Evolutionary conservation across 2,888 invertebrate species (phyloP).

Genomic region (Gnatocerus cornutus): DNA sequence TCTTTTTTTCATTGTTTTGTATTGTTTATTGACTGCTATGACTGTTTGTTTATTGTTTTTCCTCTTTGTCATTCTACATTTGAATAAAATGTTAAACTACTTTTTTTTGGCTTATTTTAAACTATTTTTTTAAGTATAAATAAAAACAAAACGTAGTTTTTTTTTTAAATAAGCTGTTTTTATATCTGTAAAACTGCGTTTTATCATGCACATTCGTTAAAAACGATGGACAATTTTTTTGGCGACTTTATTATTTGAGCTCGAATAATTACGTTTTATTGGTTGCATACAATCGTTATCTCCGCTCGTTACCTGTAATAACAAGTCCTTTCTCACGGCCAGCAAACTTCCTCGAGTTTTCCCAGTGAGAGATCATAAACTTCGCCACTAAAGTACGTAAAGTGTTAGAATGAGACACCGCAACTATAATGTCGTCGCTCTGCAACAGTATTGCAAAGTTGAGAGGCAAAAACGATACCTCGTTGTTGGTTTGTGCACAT

Average conservation of each 20-base stretch:
- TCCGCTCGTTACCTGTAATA: background rate
- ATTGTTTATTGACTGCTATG: no score
- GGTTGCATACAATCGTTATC: slow-evolving; percentile 10
- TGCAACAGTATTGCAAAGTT: slow-evolving; percentile 25
- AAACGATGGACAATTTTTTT: no score
- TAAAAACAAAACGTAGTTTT: no score
- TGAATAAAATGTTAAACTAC: no score
- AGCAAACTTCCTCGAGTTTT: slow-evolving; percentile 6
- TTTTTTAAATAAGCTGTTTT: no score
- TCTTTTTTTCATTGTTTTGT: no score
- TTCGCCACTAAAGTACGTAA: slow-evolving; percentile 9
- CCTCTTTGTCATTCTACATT: no score
- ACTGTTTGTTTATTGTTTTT: no score
- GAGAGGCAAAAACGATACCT: slow-evolving; percentile 19
- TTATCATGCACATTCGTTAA: no score
- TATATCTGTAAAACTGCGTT: no score
- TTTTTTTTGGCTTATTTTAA: no score
- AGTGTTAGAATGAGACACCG: slow-evolving; percentile 25
- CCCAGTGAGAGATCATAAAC: slow-evolving; percentile 8
- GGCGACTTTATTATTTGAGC: background rate
- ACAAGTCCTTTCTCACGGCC: slow-evolving; percentile 10
- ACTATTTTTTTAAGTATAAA: no score
- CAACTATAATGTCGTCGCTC: slow-evolving; percentile 11
- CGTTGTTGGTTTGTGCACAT: slow-evolving; percentile 20
- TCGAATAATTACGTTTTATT: slow-evolving; percentile 1